Base-by-base conservation (phyloP, 2,797 vertebrate genomes). In the Propithecus deckenii region DNA sequence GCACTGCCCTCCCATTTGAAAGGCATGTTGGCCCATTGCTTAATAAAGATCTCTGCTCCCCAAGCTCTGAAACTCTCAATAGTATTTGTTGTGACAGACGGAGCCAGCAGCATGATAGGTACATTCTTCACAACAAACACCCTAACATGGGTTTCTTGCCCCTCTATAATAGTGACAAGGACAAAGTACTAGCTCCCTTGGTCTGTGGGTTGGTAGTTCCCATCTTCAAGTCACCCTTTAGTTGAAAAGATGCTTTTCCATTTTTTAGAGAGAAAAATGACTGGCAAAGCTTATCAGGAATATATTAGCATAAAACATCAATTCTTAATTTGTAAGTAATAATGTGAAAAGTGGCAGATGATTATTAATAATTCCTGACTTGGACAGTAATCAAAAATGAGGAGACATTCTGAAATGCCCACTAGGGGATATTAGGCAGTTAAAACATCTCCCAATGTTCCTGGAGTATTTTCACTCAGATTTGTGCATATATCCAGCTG, bases 381-480 rank as follows among this genome's bases (percentile, higher is more conserved):
- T 81, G 28, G 81, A 89, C 79, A 89, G 46, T 57, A 80, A 63
- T 76, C 38, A 74, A 92, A 97, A 86, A n/a, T 89, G 92, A 65
- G 13, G 13, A 96, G n/a, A 74, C 79, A 43, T 41, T 92, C 65
- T 89, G 74, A 97, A 94, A 91, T 80, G 79, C 30, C 81, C 32
- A 72, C 20, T 25, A 28, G 10, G 22, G 5, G 28, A 52, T 35
- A 3, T 65, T n/a, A 28, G 15, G 32, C 52, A 81, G 71, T 63
- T 93, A 91, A 81, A 95, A 71, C 17, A 46, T 85, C 50, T 95
- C 41, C 55, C 52, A 50, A 0, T 43, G 22, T 86, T 91, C 76
- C 32, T 59, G 4, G 28, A 83, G 30, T 79, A 38, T 55, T 92
- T 96, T 95, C 59, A 79, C 23, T 84, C 63, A 89, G 55, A 67